Percentiles rank a stretch among this genome's conserved stretches.
Conservation (phyloP, 2,113 vertebrate species). For the Nesospiza acunhae region DNA sequence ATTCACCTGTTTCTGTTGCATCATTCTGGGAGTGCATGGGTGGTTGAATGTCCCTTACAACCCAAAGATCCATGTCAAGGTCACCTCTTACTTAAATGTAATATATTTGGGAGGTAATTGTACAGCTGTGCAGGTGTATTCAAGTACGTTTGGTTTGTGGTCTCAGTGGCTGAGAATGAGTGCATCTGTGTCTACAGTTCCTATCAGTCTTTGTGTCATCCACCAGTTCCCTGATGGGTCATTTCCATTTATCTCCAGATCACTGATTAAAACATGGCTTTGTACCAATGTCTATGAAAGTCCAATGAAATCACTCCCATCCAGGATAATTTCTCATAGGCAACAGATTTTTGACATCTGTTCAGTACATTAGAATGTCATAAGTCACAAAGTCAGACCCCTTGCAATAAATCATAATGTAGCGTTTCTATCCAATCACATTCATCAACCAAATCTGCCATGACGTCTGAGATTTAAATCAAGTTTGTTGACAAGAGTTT, state of each 20-base stretch:
- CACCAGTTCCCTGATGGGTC: not conserved
- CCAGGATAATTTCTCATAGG: constrained; percentile 32
- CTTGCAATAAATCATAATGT: constrained; percentile 37
- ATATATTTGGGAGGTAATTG: not conserved
- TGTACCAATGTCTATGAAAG: not conserved
- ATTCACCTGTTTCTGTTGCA: not conserved
- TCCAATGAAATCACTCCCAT: constrained; percentile 1
- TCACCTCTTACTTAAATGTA: not conserved
- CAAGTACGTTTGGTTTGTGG: not conserved
- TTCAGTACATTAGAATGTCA: constrained; percentile 17
- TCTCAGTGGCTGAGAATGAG: not conserved
- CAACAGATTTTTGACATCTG: constrained; percentile 46
- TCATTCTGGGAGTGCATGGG: not conserved
- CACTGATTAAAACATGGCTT: constrained; percentile 21
- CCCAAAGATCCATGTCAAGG: not conserved
- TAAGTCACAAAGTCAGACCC: constrained; percentile 29
- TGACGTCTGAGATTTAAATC: constrained; percentile 41
- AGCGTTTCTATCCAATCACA: not conserved
- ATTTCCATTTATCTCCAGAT: not conserved
- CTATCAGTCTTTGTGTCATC: not conserved
- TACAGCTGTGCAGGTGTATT: not conserved
- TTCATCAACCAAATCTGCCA: constrained; percentile 39
- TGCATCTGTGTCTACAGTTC: not conserved
- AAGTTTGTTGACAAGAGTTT: constrained; percentile 33
- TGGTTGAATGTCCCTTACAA: not conserved